Base-by-base conservation (phyloP, 2,797 vertebrate genomes). In the Gallinago nigripennis region DNA sequence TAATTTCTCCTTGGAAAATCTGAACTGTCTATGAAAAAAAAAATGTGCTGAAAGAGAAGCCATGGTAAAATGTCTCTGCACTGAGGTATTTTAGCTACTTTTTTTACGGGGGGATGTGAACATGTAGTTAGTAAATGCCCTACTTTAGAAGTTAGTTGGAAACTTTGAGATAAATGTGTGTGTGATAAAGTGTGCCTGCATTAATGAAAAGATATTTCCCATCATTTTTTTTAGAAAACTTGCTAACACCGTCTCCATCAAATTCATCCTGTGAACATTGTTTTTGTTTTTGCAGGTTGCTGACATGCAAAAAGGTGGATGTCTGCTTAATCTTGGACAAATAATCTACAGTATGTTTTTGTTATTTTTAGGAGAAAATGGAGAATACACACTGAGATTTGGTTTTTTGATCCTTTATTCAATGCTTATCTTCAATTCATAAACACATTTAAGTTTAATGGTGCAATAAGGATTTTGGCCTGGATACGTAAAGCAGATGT, bases 11-110 rank as follows among this genome's bases (percentile, higher is more conserved):
- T 64, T 46, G 16, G 45, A 51, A 25, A 21, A 24, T 8, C 23
- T 16, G n/a, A 65, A 57, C 3, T 43, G 11, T 37, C 16, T 46
- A 24, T 53, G 19, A 0, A 56, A 82, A 23, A 0, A 0, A 33
- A 56, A 80, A 63, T 27, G 2, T 37, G 21, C 4, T n/a, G 12
- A 46, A 50, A 57, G 56, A 77, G 35, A 51, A 90, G 8, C 21
- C 43, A 5, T 70, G 21, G 6, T 76, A 25, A 75, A 81, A 87
- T 11, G 58, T 37, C 33, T 72, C 20, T 37, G 2, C 19, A 5
- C 5, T 20, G 27, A 33, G 27, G 8, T 46, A 6, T 73, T 83
- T 48, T 69, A 82, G 23, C 25, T 70, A 5, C 21, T n/a, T 50
- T 28, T 35, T 17, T 33, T 1, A 16, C 4, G 6, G 4, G 16